Base-by-base conservation (phyloP, 2,797 vertebrate genomes). In the Neosilurus mollespiculum region DNA sequence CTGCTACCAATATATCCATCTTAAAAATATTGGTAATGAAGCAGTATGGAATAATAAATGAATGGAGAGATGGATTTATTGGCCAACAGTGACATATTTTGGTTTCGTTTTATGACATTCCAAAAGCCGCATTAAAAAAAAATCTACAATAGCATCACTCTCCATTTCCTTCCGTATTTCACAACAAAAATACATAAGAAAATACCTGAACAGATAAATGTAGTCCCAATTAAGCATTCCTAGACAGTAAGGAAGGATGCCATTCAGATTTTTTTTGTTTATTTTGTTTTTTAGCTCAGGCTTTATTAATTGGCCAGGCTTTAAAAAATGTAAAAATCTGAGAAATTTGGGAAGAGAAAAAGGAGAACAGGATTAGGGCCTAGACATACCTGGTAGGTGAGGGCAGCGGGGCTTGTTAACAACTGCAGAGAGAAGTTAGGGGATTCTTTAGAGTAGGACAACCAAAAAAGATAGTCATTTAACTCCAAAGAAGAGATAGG, bases 381-480 rank as follows among this genome's bases (percentile, higher is more conserved):
- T 90, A 80, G 72, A 94, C 94, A 88, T 95, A 95, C 94, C 94
- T 95, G 93, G 88, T 94, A 93, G 85, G 92, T 92, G 83, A 91
- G 83, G 83, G 93, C 89, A 30, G 92, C 91, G 77, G 90, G 88
- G 75, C 88, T 92, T 83, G 91, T 90, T 91, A 92, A 84, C 92
- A 94, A 89, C 94, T 95, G 94, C 89, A 94, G 93, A 91, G 89
- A 94, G 91, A 95, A 92, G 92, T 89, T 91, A 92, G 20, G 88
- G 53, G 53, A 77, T 85, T 89, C 92, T 88, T 93, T 93, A 94
- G 89, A 91, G 90, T 83, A 87, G 86, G 87, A 90, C 81, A 90
- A 89, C 71, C 58, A n/a, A 81, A 75, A 26, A 86, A 22, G 72
- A 59, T 24, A 80, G 24, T 78, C 18, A 70, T 70, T 66, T 61